Percentiles rank a stretch among this genome's conserved stretches.
phyloP scores from a whole-genome alignment of 1,140 invertebrate genomes.

The Cydia amplana region DNA sequence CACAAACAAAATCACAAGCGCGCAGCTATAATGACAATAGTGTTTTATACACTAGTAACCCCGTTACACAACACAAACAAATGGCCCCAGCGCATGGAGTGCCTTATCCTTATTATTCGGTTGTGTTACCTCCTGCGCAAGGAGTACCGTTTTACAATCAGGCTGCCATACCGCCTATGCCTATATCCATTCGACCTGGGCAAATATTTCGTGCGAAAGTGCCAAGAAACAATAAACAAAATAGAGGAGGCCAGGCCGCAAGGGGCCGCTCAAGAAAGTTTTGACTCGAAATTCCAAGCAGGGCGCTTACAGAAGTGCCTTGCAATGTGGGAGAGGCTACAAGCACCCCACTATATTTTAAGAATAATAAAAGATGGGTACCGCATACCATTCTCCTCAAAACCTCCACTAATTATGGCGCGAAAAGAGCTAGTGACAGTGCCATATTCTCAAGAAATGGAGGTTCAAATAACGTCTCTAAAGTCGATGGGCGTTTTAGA shows the following conservation, averaged over 20 bases:
- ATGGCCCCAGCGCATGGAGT: slow-evolving; percentile 14
- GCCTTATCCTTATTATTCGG: not conserved
- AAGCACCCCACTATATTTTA: not conserved
- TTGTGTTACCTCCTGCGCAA: slow-evolving; percentile 7
- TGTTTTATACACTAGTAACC: no score
- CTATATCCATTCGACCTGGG: no score
- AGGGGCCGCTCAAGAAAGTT: slow-evolving; percentile 7
- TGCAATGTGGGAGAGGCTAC: not conserved
- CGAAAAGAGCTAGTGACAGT: no score
- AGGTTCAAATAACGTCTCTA: no score
- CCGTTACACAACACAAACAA: no score
- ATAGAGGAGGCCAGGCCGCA: not conserved
- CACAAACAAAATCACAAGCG: not conserved
- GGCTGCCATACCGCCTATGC: no score
- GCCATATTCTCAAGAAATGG: no score
- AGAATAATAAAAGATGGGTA: slow-evolving; percentile 29
- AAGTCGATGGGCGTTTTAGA: no score
- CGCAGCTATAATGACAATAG: not conserved
- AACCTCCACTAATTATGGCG: no score
- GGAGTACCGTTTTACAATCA: slow-evolving; percentile 18
- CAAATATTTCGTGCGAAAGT: not conserved
- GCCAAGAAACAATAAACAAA: not conserved
- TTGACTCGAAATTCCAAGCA: slow-evolving; percentile 31
- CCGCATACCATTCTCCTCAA: slow-evolving; percentile 1
- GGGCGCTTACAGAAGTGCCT: not conserved